Evolutionary conservation across 2,113 vertebrate species (phyloP).

Genomic region (Nibea coibor): DNA sequence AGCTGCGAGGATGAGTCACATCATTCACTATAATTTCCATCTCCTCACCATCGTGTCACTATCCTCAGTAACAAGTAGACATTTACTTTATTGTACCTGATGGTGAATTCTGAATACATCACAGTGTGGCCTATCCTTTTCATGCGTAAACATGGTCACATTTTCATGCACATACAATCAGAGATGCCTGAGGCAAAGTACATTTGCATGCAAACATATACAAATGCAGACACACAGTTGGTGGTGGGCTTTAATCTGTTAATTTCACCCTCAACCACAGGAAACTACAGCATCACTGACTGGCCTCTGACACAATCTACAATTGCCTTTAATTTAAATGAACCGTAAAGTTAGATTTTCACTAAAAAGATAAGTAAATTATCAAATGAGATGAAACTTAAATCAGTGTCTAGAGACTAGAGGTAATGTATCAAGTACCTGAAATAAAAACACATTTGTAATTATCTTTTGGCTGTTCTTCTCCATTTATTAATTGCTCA

Average conservation of each 20-base stretch:
- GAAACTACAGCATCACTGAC: background rate
- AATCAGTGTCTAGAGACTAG: background rate
- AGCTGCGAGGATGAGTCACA: conserved; percentile 57
- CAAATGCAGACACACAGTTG: conserved; percentile 18
- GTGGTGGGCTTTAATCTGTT: conserved; percentile 34
- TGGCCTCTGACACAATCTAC: conserved; percentile 7
- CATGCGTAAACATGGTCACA: conserved; percentile 23
- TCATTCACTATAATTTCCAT: conserved; percentile 52
- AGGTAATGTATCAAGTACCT: conserved; percentile 1
- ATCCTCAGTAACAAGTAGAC: conserved; percentile 33
- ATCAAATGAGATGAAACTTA: background rate
- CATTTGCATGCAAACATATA: conserved; percentile 37
- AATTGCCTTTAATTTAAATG: background rate
- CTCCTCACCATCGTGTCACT: conserved; percentile 33
- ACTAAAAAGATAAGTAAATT: background rate
- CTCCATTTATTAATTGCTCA: conserved; percentile 47
- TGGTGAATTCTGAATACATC: conserved; percentile 30
- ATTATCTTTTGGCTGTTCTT: background rate
- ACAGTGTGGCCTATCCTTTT: conserved; percentile 23
- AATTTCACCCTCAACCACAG: conserved; percentile 16
- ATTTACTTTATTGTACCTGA: conserved; percentile 9
- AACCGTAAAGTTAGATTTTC: background rate
- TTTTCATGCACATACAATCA: conserved; percentile 22
- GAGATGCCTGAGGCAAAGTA: conserved; percentile 27
- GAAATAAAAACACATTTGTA: conserved; percentile 9